Evolutionary conservation across 1,140 invertebrate species (phyloP).

Genomic region (Bombus vancouverensis): DNA sequence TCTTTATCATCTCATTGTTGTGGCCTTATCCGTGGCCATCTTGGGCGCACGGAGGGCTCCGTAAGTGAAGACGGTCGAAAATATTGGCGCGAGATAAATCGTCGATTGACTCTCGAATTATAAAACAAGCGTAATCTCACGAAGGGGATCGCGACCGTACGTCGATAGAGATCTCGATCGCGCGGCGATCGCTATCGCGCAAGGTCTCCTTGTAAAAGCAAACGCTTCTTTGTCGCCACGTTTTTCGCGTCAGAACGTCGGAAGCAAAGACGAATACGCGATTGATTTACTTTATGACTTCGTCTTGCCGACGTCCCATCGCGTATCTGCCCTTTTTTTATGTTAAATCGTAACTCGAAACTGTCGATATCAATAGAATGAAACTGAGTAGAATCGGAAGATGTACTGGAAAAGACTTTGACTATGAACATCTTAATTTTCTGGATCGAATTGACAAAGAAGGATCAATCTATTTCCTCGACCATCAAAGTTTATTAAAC

Average conservation of each 20-base stretch:
- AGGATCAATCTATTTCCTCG: neutral
- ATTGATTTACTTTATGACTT: neutral
- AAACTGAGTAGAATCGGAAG: too few relatives aligned
- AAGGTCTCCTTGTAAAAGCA: neutral
- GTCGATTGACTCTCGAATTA: conserved; percentile 46
- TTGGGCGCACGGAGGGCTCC: neutral
- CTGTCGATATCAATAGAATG: neutral
- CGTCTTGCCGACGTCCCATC: too few relatives aligned
- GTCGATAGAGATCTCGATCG: conserved; percentile 35
- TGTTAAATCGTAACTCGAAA: neutral
- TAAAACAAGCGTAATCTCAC: conserved; percentile 47
- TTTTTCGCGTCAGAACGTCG: too few relatives aligned
- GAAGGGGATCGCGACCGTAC: neutral
- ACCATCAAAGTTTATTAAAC: neutral
- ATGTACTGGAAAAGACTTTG: too few relatives aligned
- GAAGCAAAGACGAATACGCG: neutral
- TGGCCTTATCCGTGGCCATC: conserved; percentile 33
- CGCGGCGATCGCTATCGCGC: conserved; percentile 12
- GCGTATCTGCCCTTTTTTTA: neutral
- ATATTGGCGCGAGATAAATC: conserved; percentile 47
- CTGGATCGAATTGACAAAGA: too few relatives aligned
- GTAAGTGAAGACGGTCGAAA: conserved; percentile 30
- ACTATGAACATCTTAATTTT: too few relatives aligned
- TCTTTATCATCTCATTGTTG: conserved; percentile 56
- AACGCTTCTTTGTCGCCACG: neutral